Conservation (phyloP, 2,888 invertebrate genomes). For the Morinoia aosen region DNA sequence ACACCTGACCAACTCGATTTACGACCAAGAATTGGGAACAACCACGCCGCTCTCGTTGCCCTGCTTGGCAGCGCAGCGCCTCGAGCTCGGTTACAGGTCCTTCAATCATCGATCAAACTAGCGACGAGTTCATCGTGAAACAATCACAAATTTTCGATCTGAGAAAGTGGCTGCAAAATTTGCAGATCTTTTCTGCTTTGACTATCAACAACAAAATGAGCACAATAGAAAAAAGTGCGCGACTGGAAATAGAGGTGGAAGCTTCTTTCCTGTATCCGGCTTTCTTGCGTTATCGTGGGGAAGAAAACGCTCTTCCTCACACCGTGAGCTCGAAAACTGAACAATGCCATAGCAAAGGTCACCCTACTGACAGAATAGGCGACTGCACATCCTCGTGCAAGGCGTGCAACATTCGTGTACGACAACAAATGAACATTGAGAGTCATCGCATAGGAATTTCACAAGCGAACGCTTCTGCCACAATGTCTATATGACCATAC, state of each 20-base stretch:
- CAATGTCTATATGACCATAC: neutral
- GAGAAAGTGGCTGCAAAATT: too few relatives aligned
- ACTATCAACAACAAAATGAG: neutral
- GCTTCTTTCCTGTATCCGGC: neutral
- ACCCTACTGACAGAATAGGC: neutral
- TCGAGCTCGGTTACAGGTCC: too few relatives aligned
- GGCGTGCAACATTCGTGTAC: too few relatives aligned
- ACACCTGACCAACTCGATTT: too few relatives aligned
- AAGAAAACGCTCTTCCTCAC: neutral
- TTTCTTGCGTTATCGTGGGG: neutral
- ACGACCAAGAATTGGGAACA: too few relatives aligned
- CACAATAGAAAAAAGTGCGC: neutral
- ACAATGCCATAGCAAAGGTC: slow-evolving; percentile 9
- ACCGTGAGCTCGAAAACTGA: neutral
- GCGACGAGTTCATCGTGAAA: too few relatives aligned
- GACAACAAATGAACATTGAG: too few relatives aligned
- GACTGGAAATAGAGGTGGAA: neutral
- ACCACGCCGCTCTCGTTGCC: too few relatives aligned
- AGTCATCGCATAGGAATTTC: neutral
- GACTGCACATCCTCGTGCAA: neutral
- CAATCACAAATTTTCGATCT: too few relatives aligned
- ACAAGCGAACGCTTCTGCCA: neutral
- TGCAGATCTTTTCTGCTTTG: too few relatives aligned
- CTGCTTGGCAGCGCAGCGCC: too few relatives aligned
- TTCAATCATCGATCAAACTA: too few relatives aligned